Percentiles rank a stretch among this genome's conserved stretches.
phyloP scores from a whole-genome alignment of 2,113 vertebrate species.

The Epinephelus fuscoguttatus region DNA sequence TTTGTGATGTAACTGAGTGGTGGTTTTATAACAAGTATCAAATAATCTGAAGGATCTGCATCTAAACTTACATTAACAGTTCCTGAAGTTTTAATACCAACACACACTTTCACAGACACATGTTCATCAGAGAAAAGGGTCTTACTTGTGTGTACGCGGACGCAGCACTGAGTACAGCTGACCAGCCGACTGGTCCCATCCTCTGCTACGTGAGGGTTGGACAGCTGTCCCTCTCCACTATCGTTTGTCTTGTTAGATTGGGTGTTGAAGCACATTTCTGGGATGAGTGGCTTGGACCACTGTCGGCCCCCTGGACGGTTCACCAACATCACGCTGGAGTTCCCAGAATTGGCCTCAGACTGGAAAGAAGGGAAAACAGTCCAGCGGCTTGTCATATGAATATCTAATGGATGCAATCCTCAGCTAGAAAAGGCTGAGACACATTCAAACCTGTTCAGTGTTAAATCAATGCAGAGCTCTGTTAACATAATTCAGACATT shows the following conservation, averaged over 20 bases:
- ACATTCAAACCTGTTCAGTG: background rate
- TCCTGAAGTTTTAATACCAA: background rate
- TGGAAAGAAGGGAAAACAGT: conserved; percentile 51
- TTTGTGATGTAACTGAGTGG: background rate
- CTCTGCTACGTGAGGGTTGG: conserved; percentile 91
- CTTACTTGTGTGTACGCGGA: conserved; percentile 97
- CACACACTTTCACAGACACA: background rate
- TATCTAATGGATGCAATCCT: background rate
- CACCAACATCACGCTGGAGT: conserved; percentile 74
- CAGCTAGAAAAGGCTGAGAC: background rate
- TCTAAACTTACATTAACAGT: background rate
- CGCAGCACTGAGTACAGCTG: conserved; percentile 92
- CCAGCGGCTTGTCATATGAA: background rate
- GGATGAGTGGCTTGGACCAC: conserved; percentile 94
- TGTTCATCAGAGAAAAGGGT: conserved; percentile 1
- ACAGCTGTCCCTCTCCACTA: conserved; percentile 88
- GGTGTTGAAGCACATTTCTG: conserved; percentile 97
- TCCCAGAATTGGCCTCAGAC: conserved; percentile 85
- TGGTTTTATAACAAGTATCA: background rate
- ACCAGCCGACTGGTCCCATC: conserved; percentile 93
- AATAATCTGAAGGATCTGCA: background rate
- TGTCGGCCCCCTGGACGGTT: conserved; percentile 68
- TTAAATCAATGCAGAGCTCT: background rate
- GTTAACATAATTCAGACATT: background rate
- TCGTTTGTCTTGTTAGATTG: conserved; percentile 83